These are phyloP conservation scores for roundworm (Caenorhabditis elegans) DNA, from an alignment of 1,140 invertebrate genomes.

Conservation along the genomic window DNA sequence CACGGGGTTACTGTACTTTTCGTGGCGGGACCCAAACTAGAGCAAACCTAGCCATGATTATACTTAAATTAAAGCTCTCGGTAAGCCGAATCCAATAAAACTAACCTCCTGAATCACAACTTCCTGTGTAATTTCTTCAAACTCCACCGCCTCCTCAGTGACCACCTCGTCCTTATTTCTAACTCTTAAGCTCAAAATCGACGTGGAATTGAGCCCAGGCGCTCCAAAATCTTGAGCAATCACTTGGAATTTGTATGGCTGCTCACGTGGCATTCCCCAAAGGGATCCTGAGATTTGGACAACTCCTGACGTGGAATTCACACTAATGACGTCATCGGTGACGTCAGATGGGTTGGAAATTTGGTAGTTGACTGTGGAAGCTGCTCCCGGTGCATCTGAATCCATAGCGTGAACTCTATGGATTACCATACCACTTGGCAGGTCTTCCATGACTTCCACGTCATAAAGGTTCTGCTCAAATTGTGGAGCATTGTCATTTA, in stretches of 20 bases:
- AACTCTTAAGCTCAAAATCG: conserved; percentile 7
- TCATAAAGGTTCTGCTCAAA: not conserved
- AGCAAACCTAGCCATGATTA: too few relatives aligned
- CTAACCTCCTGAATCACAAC: not conserved
- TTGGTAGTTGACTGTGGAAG: not conserved
- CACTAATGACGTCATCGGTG: not conserved
- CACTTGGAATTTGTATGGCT: not conserved
- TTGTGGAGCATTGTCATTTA: conserved; percentile 35
- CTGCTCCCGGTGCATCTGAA: not conserved
- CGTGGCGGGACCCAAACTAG: too few relatives aligned
- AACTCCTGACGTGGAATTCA: conserved; percentile 15
- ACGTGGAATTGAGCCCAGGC: not conserved
- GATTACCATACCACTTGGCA: conserved; percentile 10
- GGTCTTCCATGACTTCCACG: conserved; percentile 28
- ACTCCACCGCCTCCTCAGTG: not conserved
- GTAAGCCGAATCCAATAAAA: not conserved
- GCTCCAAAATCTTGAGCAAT: conserved; percentile 17
- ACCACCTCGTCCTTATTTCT: not conserved
- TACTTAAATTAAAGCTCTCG: too few relatives aligned
- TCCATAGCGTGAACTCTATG: not conserved
- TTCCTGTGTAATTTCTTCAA: not conserved
- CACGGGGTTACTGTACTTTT: too few relatives aligned
- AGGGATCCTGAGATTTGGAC: not conserved
- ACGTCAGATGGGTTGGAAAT: not conserved
- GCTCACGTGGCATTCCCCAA: conserved; percentile 4